phyloP scores from a whole-genome alignment of 1,140 invertebrate genomes.

The Zaprionus tsacasi region DNA sequence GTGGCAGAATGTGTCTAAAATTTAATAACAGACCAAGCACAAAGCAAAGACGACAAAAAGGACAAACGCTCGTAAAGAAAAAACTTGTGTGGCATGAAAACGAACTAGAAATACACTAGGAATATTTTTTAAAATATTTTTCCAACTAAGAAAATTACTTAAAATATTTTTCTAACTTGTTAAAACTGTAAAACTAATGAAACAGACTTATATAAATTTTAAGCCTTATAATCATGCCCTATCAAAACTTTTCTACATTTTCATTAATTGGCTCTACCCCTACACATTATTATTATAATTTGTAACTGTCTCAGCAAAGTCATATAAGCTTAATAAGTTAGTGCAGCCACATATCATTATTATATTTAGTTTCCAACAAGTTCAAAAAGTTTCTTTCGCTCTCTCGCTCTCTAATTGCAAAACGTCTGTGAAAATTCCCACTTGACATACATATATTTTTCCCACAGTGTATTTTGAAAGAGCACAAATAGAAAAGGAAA shows the following conservation, averaged over 20 bases:
- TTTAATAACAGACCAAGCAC: constrained; percentile 67
- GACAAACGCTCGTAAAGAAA: constrained; percentile 32
- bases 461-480: constrained; percentile 25
- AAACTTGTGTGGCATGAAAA: background rate
- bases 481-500: background rate
- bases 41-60: constrained; percentile 60
- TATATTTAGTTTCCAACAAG: background rate
- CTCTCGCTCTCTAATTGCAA: background rate
- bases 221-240: too few species aligned
- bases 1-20: constrained; percentile 57
- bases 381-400: constrained; percentile 7
- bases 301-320: background rate
- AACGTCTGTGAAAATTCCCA: constrained; percentile 3
- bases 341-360: background rate
- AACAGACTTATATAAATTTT: too few species aligned
- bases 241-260: too few species aligned
- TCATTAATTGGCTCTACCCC: background rate
- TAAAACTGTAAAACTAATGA: too few species aligned
- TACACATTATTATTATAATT: background rate
- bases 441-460: background rate
- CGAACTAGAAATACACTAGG: background rate
- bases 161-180: too few species aligned
- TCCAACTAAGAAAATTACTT: background rate
- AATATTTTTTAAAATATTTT: background rate
- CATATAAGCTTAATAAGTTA: background rate